Evolutionary conservation across 2,113 vertebrate genomes (phyloP).

Genomic region (cat (Felis catus)): F.catus_Fca126_mat1.0 CM031423.1:20354001-20354500

Average conservation of each 20-base stretch:
- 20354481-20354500: not conserved
- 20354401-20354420: not conserved
- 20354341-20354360: not conserved
- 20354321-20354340: not conserved
- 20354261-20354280: not conserved
- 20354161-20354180: not conserved
- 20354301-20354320: not conserved
- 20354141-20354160: not conserved
- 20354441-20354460: not conserved
- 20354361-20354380: not conserved
- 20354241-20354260: not conserved
- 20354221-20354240: not conserved
- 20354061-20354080: not conserved
- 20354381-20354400: not conserved
- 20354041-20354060: not conserved
- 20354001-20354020: not conserved
- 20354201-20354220: not conserved
- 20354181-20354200: not conserved
- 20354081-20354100: not conserved
- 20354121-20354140: not conserved
- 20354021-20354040: not conserved
- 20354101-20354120: not conserved
- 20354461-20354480: not conserved
- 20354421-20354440: not conserved
- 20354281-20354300: not conserved